Evolutionary conservation across 2,888 invertebrate species (phyloP).

Genomic region (Drosophila pseudotalamancana): DNA sequence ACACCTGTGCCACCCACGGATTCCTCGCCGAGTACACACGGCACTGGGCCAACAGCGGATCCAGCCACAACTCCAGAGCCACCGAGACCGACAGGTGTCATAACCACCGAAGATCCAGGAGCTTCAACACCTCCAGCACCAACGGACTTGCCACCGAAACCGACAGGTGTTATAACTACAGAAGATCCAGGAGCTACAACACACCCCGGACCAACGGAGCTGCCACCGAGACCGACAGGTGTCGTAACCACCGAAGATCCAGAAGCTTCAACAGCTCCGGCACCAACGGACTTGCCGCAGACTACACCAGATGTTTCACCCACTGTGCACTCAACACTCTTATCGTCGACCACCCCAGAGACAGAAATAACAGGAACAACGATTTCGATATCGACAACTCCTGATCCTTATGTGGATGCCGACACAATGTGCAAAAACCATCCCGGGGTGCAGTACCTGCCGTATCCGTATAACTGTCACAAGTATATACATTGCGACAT

Average conservation of each 20-base stretch:
- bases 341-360: neutral
- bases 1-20: neutral
- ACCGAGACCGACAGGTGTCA: neutral
- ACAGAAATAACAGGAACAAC: neutral
- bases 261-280: neutral
- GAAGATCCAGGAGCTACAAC: neutral
- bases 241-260: neutral
- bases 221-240: neutral
- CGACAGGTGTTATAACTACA: neutral
- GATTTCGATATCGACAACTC: constrained; percentile 2
- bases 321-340: no score
- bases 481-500: constrained; percentile 68
- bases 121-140: neutral
- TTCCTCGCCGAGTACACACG: neutral
- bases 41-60: neutral
- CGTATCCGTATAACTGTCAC: constrained; percentile 69
- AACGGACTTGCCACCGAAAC: neutral
- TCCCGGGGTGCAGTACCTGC: constrained; percentile 39
- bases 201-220: neutral
- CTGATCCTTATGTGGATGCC: constrained; percentile 23
- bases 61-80: neutral
- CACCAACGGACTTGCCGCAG: neutral
- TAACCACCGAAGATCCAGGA: neutral
- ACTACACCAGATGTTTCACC: neutral
- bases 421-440: constrained; percentile 43